A percentile compares a stretch with the other conserved stretches of the same genome.
Conservation (phyloP, 2,797 vertebrate species). For the Amniataba percoides region DNA sequence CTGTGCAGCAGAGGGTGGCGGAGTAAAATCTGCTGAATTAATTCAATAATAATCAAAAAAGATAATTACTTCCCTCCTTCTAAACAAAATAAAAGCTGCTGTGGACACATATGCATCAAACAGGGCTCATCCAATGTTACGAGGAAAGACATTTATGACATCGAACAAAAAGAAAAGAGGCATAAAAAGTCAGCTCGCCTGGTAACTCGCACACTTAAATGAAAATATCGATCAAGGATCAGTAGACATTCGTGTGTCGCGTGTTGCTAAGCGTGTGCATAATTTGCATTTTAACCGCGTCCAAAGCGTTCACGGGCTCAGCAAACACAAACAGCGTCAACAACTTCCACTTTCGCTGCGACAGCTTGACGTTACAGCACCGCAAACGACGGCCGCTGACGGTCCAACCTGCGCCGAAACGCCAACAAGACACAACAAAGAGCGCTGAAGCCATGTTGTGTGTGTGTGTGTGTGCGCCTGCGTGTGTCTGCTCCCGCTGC, state of each 20-base stretch:
- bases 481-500: slow-evolving; percentile 28
- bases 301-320: neutral
- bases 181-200: neutral
- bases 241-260: rapidly evolving
- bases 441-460: slow-evolving; percentile 71
- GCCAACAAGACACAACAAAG: neutral
- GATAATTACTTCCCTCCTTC: neutral
- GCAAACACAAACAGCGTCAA: neutral
- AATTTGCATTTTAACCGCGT: neutral
- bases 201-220: neutral
- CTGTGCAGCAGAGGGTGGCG: neutral
- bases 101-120: neutral
- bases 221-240: neutral
- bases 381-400: neutral
- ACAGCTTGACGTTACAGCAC: neutral
- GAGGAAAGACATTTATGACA: no score
- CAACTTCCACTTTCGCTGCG: neutral
- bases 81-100: neutral
- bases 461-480: neutral
- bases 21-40: neutral
- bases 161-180: no score
- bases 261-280: neutral
- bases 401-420: neutral
- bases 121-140: no score
- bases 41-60: neutral